phyloP scores from a whole-genome alignment of 2,113 vertebrate species.

The Hylia prasina region DNA sequence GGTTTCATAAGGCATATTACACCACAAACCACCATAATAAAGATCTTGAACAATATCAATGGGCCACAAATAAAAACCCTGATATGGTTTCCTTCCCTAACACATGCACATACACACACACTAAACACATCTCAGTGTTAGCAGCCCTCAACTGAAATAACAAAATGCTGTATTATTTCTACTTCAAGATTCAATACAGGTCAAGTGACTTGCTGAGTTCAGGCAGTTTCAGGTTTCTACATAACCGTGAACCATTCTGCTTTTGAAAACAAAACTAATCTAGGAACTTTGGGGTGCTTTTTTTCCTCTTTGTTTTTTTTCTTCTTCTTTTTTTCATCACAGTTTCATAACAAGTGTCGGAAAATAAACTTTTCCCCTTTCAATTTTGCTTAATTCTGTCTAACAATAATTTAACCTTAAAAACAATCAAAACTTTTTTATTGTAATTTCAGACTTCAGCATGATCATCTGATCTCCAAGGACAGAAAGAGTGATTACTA shows the following conservation, averaged over 20 bases:
- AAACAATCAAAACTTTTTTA: neutral
- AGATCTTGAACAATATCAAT: neutral
- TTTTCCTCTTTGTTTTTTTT: neutral
- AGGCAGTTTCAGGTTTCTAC: neutral
- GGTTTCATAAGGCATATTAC: neutral
- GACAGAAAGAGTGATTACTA: conserved; percentile 19
- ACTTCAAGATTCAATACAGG: neutral
- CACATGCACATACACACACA: too few species aligned
- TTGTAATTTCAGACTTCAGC: conserved; percentile 28
- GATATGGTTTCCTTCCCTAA: neutral
- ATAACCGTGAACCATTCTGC: neutral
- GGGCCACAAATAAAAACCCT: neutral
- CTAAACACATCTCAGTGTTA: neutral
- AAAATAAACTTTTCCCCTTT: neutral
- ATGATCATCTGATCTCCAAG: conserved; percentile 32
- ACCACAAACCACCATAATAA: neutral
- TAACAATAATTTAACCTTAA: neutral
- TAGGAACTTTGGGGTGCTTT: neutral
- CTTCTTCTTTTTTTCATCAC: neutral
- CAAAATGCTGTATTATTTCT: neutral
- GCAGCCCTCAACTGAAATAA: neutral
- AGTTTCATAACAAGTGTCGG: neutral
- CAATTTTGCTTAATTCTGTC: neutral
- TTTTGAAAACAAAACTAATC: neutral
- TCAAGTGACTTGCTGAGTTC: neutral